Evolutionary conservation across 2,888 invertebrate genomes (phyloP).

Genomic region (Esperia sulphurella): DNA sequence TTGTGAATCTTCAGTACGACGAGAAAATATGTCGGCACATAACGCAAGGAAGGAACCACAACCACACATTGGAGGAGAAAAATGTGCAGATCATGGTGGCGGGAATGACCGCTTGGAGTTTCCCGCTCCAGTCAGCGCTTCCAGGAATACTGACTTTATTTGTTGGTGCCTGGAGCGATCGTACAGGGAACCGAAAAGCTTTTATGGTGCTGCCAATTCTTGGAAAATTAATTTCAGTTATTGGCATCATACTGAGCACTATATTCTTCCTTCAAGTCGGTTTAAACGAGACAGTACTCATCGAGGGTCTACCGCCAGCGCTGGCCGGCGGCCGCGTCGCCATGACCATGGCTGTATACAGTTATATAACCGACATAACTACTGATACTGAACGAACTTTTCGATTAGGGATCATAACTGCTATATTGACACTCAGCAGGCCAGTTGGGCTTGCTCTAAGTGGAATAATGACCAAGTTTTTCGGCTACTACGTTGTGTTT

Average conservation of each 20-base stretch:
- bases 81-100: conserved; percentile 75
- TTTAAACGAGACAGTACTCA: conserved; percentile 74
- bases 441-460: conserved; percentile 76
- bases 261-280: conserved; percentile 77
- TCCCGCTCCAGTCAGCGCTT: conserved; percentile 76
- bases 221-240: conserved; percentile 77
- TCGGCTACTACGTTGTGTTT: conserved; percentile 73
- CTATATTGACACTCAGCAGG: conserved; percentile 72
- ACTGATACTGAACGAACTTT: conserved; percentile 80
- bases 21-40: conserved; percentile 74
- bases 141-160: conserved; percentile 79
- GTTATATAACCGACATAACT: conserved; percentile 81
- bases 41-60: conserved; percentile 62
- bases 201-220: conserved; percentile 80
- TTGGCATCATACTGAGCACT: conserved; percentile 78
- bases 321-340: conserved; percentile 81
- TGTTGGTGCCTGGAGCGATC: conserved; percentile 82
- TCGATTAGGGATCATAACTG: conserved; percentile 80
- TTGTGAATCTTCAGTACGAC: conserved; percentile 76
- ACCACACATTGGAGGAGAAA: conserved; percentile 60
- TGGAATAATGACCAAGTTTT: conserved; percentile 70
- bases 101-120: conserved; percentile 80
- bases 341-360: conserved; percentile 81
- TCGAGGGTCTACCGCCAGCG: conserved; percentile 79
- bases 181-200: conserved; percentile 78